Evolutionary conservation across 2,888 invertebrate species (phyloP), one percentile per base, ranked within the genome.

Genomic region (Metopia argyrocephala): DNA sequence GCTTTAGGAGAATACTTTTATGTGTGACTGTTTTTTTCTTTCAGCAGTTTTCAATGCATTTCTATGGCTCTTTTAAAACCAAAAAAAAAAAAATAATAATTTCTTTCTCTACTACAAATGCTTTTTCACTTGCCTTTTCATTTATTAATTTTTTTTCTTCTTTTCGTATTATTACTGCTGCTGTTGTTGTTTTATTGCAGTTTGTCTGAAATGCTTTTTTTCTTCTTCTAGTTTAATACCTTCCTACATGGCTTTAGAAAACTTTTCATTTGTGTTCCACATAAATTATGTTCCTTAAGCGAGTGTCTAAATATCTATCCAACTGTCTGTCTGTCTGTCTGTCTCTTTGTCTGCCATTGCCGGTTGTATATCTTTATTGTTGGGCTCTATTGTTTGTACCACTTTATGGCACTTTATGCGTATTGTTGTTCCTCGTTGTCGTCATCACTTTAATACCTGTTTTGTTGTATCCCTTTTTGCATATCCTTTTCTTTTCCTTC

Each of bases 131-230:
- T 3, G 38, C 38, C 15, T 12, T 38, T 38, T 3, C 1, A 12
- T 2, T 38, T 15, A 12, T 12, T 38, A 12, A 12, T 9, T 12
- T 31, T 9, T 31, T 31, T 31, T 31, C 31, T 31, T 31, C 7
- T 31, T 31, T 31, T 31, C 0, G 31, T 5, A 0, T 46, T 48
- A 15, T 48, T 48, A 1, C n/a, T 48, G 18, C 0, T 0, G n/a
- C 15, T 2, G 66, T 52, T 59, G 52, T 27, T 61, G 59, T 27
- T 28, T 66, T 74, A 27, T 66, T 61, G 66, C 59, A 75, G n/a
- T 68, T 68, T 75, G 48, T 61, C 68, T 54, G n/a, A 27, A 38
- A 38, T 38, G 38, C 38, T 38, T 38, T 4, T 12, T 38, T 15
- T 38, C 15, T 15, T 38, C 15, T 38, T 38, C 31, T 15, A 38